phyloP scores from a whole-genome alignment of 2,888 invertebrate species.

The Mythimna albipuncta region DNA sequence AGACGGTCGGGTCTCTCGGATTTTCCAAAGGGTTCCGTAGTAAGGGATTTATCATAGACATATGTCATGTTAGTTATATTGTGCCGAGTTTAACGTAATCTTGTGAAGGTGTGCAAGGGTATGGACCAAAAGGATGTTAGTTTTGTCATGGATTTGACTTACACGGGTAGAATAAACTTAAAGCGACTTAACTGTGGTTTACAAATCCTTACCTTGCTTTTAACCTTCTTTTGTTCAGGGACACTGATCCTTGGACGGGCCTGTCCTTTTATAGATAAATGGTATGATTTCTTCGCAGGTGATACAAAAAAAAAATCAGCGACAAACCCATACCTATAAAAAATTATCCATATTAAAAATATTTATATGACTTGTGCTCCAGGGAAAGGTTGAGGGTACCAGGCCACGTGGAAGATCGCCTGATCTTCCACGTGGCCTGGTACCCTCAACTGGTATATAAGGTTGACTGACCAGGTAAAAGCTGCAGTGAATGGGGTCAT shows the following conservation, averaged over 20 bases:
- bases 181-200: background rate
- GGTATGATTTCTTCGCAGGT: too few relatives aligned
- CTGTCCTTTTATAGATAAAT: background rate
- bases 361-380: too few relatives aligned
- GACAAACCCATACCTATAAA: too few relatives aligned
- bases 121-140: slow-evolving; percentile 23
- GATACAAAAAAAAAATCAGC: too few relatives aligned
- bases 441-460: too few relatives aligned
- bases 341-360: too few relatives aligned
- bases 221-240: background rate
- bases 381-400: too few relatives aligned
- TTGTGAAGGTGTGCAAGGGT: slow-evolving; percentile 21
- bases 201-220: background rate
- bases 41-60: slow-evolving; percentile 58
- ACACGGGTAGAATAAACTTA: background rate
- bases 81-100: slow-evolving; percentile 44
- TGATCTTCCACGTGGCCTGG: too few relatives aligned
- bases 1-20: slow-evolving; percentile 32
- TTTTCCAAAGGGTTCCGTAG: slow-evolving; percentile 38
- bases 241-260: background rate
- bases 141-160: slow-evolving; percentile 26
- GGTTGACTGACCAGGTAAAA: too few relatives aligned
- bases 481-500: too few relatives aligned
- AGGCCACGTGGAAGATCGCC: too few relatives aligned
- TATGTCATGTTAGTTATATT: slow-evolving; percentile 36